These are phyloP conservation scores for Bombus waltoni DNA, from an alignment of 1,140 invertebrate genomes.

Conservation along the genomic window DNA sequence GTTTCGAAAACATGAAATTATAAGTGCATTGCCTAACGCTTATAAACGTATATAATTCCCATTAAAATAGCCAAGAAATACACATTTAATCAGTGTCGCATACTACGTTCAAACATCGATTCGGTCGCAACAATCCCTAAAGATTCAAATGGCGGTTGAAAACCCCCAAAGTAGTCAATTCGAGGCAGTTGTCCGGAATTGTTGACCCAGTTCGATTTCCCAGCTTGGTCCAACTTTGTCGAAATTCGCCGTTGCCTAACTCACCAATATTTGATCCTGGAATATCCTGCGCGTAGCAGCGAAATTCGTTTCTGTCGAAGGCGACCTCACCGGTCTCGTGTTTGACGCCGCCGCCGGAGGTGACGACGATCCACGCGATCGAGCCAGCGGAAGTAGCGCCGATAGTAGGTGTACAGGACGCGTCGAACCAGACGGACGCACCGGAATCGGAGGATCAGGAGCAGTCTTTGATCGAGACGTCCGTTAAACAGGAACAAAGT, in stretches of 20 bases:
- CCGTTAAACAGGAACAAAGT: constrained; percentile 78
- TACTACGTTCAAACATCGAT: background rate
- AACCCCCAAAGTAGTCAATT: background rate
- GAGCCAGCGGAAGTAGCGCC: constrained; percentile 69
- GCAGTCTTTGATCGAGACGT: constrained; percentile 51
- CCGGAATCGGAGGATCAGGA: constrained; percentile 79
- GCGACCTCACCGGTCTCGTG: constrained; percentile 84
- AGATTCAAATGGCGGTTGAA: background rate
- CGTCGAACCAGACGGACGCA: constrained; percentile 91
- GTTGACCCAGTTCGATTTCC: background rate
- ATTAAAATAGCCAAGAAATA: background rate
- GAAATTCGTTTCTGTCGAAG: constrained; percentile 81
- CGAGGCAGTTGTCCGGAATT: too few species aligned
- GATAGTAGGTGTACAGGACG: constrained; percentile 86
- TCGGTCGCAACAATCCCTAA: background rate
- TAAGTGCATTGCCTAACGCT: too few species aligned
- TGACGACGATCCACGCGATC: constrained; percentile 75
- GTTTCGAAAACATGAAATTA: too few species aligned
- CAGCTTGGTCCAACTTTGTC: constrained; percentile 19
- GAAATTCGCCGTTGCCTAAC: constrained; percentile 38
- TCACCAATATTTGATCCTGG: constrained; percentile 50
- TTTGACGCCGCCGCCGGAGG: constrained; percentile 85
- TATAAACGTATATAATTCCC: too few species aligned
- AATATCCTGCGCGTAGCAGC: constrained; percentile 71
- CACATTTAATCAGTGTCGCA: background rate